These are phyloP conservation scores for Peromyscus melanophrys DNA, from an alignment of 2,797 vertebrate genomes.

Conservation along the genomic window DNA sequence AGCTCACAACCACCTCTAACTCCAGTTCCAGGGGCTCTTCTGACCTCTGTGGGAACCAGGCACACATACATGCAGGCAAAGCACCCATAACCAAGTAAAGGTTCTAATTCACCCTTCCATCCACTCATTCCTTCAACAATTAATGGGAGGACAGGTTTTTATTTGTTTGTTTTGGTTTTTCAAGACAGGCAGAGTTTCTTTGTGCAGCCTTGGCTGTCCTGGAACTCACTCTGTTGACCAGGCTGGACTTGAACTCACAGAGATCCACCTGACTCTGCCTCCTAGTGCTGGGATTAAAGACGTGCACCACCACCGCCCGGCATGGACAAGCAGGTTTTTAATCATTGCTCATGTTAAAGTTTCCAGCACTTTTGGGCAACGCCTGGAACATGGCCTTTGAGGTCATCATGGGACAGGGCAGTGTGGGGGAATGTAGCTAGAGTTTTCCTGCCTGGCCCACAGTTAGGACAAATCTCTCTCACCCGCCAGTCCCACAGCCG, in stretches of 20 bases:
- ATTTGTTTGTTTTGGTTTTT: not conserved
- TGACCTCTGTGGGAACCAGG: not conserved
- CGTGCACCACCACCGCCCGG: not conserved
- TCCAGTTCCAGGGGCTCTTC: not conserved
- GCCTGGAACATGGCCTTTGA: not conserved
- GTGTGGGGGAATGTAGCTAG: no score
- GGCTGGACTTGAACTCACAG: not conserved
- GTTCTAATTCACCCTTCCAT: not conserved
- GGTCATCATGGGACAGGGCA: not conserved
- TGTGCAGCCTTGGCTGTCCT: not conserved
- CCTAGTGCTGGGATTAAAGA: not conserved
- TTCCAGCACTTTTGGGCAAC: not conserved
- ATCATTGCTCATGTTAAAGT: not conserved
- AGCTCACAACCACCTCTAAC: not conserved
- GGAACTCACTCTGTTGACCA: not conserved
- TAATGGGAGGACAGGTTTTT: not conserved
- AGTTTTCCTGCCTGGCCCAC: no score
- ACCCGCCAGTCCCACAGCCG: no score
- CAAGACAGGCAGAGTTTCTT: not conserved
- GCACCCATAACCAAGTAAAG: not conserved
- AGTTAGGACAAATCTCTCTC: no score
- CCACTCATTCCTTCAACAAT: not conserved
- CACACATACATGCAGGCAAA: not conserved
- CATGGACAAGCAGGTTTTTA: not conserved
- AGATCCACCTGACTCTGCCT: not conserved